phyloP scores from a whole-genome alignment of 2,797 vertebrate species.

The Philypnodon macrostomus region DNA sequence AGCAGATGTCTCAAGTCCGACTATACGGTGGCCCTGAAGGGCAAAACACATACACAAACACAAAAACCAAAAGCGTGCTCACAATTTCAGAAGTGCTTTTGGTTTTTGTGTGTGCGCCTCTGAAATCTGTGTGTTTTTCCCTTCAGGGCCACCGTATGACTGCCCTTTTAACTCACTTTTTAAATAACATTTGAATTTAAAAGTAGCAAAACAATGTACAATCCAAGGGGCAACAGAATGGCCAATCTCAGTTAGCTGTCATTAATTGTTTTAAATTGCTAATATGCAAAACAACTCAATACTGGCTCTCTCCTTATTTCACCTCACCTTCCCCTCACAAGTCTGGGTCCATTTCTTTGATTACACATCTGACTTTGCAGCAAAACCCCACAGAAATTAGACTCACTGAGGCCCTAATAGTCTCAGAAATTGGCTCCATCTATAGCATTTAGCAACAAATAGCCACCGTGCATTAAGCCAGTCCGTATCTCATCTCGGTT shows the following conservation, averaged over 20 bases:
- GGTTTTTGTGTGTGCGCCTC: no score
- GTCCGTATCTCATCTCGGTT: neutral
- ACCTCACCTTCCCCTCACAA: constrained; percentile 6
- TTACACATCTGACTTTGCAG: constrained; percentile 2
- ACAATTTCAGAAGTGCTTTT: no score
- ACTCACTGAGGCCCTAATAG: constrained; percentile 1
- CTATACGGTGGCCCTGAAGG: no score
- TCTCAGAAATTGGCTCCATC: constrained; percentile 14
- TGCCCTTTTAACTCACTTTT: no score
- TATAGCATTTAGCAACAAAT: constrained; percentile 8
- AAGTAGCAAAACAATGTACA: no score
- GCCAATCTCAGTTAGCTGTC: constrained; percentile 30
- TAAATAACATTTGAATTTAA: no score
- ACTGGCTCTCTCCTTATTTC: constrained; percentile 18
- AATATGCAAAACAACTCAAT: constrained; percentile 14
- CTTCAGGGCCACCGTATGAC: no score
- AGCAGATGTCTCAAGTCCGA: no score
- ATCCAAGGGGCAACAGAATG: constrained; percentile 32
- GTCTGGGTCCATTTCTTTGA: constrained; percentile 6
- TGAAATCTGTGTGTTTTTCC: no score
- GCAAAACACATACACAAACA: no score
- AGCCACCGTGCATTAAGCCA: constrained; percentile 1
- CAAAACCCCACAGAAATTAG: constrained; percentile 3
- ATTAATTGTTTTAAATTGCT: constrained; percentile 21
- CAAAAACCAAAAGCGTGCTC: no score